Evolutionary conservation across 1,140 invertebrate genomes (phyloP).

Genomic region (Lanistes nyassanus): DNA sequence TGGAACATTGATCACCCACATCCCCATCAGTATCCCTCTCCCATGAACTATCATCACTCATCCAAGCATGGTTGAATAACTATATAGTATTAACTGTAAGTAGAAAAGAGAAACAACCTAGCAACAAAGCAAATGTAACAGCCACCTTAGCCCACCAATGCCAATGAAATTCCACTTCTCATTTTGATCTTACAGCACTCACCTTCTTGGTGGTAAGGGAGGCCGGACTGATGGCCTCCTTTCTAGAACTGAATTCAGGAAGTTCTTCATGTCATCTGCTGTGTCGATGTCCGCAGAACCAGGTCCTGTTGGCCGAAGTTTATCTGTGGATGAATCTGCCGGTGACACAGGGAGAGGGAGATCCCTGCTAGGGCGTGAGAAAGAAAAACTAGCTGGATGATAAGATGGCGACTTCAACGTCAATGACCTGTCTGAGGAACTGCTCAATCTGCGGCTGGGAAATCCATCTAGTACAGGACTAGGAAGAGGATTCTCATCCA

Average conservation of each 20-base stretch:
- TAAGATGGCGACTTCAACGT: not conserved
- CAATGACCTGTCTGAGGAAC: not conserved
- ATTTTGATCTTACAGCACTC: not conserved
- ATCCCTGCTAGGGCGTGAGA: slow-evolving; percentile 7
- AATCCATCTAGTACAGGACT: not conserved
- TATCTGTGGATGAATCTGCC: slow-evolving; percentile 24
- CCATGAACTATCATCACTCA: no score
- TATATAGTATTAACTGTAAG: no score
- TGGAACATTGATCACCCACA: no score
- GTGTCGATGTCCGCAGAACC: slow-evolving; percentile 21
- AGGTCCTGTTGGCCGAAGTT: slow-evolving; percentile 8
- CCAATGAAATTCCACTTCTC: no score
- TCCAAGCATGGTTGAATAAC: no score
- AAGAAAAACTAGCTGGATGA: slow-evolving; percentile 2
- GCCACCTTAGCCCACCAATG: not conserved
- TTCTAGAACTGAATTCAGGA: slow-evolving; percentile 27
- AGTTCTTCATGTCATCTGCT: slow-evolving; percentile 33
- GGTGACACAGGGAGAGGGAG: slow-evolving; percentile 18
- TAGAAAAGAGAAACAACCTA: no score
- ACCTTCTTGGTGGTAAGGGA: slow-evolving; percentile 4
- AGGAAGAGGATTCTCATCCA: slow-evolving; percentile 8
- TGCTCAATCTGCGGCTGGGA: not conserved
- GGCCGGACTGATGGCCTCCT: slow-evolving; percentile 9
- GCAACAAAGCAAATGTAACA: slow-evolving; percentile 1
- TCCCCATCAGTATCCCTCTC: no score